Percentiles rank a stretch among this genome's conserved stretches.
Conservation (phyloP, 2,797 vertebrate genomes). For the Phrynocephalus vlangalii region DNA sequence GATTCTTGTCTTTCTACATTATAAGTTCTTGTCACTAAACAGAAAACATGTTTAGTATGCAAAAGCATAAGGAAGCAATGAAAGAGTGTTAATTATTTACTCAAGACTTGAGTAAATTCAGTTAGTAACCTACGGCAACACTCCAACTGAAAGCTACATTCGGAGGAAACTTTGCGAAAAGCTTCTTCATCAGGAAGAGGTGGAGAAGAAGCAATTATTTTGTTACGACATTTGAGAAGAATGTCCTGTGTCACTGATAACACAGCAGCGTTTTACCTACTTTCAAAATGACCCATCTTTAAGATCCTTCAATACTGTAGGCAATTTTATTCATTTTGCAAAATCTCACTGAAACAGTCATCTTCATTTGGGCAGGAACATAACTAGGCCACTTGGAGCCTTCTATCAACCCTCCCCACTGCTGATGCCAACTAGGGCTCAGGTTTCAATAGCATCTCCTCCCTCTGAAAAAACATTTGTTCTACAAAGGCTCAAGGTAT, state of each 20-base stretch:
- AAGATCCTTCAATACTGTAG: neutral
- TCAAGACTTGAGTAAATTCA: neutral
- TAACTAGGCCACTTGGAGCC: too few relatives aligned
- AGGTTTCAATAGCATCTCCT: too few relatives aligned
- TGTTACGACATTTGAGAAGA: neutral
- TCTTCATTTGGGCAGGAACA: too few relatives aligned
- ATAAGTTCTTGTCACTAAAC: neutral
- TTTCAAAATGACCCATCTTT: neutral
- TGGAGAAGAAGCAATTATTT: neutral
- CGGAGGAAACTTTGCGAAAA: too few relatives aligned
- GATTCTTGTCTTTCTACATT: neutral
- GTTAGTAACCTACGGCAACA: neutral
- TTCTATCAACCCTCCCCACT: too few relatives aligned
- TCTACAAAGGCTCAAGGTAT: neutral
- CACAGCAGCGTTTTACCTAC: neutral
- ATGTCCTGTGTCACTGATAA: neutral
- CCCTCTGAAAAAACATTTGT: neutral
- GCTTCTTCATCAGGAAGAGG: too few relatives aligned
- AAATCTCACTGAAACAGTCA: neutral
- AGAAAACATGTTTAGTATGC: neutral
- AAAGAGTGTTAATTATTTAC: neutral
- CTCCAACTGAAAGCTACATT: too few relatives aligned
- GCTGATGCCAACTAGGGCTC: too few relatives aligned
- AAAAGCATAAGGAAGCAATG: neutral
- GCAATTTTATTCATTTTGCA: neutral